Conservation (phyloP, 2,113 vertebrate genomes). For the Nibea coibor region DNA sequence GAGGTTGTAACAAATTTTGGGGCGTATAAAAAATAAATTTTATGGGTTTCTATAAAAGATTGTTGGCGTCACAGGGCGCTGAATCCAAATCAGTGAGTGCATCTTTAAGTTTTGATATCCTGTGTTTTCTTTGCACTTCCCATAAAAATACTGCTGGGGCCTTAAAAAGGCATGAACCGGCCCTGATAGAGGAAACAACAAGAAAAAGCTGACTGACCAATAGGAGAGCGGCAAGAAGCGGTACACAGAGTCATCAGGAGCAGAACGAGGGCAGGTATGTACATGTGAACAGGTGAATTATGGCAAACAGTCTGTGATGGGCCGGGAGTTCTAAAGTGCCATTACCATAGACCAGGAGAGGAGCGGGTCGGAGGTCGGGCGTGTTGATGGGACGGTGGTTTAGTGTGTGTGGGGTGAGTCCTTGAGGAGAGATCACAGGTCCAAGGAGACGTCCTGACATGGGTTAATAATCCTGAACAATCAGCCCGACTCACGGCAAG, state of each 20-base stretch:
- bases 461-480: neutral
- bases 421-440: neutral
- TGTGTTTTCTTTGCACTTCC: neutral
- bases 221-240: conserved; percentile 4
- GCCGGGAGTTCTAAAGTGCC: conserved; percentile 7
- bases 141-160: conserved; percentile 1
- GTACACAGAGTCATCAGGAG: conserved; percentile 17
- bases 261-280: conserved; percentile 5
- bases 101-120: neutral
- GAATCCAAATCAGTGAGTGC: neutral
- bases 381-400: neutral
- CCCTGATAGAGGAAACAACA: neutral
- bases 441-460: neutral
- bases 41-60: neutral
- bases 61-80: neutral
- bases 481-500: neutral
- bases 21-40: neutral
- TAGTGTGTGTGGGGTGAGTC: neutral
- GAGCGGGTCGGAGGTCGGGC: neutral
- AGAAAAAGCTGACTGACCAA: neutral
- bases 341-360: neutral
- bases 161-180: neutral
- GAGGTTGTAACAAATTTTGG: neutral
- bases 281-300: conserved; percentile 29
- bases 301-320: neutral